phyloP scores from a whole-genome alignment of 2,888 invertebrate genomes.

The Hydroisotoma schaefferi region DNA sequence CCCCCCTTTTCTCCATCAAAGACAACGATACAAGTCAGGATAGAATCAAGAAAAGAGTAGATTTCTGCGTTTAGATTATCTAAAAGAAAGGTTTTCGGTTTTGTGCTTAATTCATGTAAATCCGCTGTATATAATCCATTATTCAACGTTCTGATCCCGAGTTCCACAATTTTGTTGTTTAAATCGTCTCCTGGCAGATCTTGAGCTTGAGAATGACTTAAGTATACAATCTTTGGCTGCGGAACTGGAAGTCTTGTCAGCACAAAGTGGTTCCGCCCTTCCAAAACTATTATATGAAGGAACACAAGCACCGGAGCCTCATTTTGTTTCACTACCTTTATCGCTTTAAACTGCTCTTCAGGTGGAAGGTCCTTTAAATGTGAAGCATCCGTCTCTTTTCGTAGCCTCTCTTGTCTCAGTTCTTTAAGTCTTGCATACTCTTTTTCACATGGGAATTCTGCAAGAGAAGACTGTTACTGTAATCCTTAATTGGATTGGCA shows the following conservation, averaged over 20 bases:
- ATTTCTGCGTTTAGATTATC: conserved; percentile 26
- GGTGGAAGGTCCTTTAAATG: not conserved
- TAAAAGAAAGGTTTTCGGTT: not conserved
- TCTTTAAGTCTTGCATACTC: conserved; percentile 9
- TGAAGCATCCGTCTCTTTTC: not conserved
- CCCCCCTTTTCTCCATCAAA: conserved; percentile 17
- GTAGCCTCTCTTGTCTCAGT: conserved; percentile 11
- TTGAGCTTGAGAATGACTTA: not conserved
- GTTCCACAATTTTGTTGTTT: conserved; percentile 7
- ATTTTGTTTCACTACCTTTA: not conserved
- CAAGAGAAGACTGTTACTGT: not conserved
- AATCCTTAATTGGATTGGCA: no score
- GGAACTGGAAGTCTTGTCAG: conserved; percentile 28
- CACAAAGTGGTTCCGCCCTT: conserved; percentile 25
- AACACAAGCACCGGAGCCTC: not conserved
- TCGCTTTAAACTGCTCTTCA: conserved; percentile 21
- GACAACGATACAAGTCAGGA: conserved; percentile 24
- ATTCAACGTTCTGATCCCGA: conserved; percentile 10
- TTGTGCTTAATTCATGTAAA: not conserved
- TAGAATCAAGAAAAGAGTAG: conserved; percentile 33
- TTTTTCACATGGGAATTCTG: conserved; percentile 12
- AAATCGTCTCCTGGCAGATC: conserved; percentile 9
- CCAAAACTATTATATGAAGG: conserved; percentile 22
- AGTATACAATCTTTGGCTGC: conserved; percentile 15
- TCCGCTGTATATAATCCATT: conserved; percentile 6